phyloP scores from a whole-genome alignment of 2,888 invertebrate species.

The Callimorpha dominula region DNA sequence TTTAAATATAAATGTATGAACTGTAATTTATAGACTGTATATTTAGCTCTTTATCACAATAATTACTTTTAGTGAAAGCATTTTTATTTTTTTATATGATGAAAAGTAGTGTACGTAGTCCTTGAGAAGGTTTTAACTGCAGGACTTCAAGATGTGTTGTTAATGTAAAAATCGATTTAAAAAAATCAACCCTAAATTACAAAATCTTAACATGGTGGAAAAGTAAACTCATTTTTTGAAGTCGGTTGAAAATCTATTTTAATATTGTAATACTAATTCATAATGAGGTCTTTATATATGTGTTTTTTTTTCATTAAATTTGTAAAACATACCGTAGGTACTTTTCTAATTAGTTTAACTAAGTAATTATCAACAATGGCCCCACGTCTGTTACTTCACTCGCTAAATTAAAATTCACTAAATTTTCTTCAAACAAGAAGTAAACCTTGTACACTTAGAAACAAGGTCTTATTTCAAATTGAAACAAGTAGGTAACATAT shows the following conservation, averaged over 20 bases:
- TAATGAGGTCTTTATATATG: not conserved
- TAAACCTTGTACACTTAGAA: no score
- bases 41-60: slow-evolving; percentile 3
- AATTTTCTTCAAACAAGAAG: no score
- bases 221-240: not conserved
- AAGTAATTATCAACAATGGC: no score
- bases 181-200: not conserved
- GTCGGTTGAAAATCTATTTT: not conserved
- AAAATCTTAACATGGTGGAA: not conserved
- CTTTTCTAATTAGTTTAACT: no score
- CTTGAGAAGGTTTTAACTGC: not conserved
- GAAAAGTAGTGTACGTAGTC: not conserved
- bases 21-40: slow-evolving; percentile 6
- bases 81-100: slow-evolving; percentile 14
- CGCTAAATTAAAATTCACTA: no score
- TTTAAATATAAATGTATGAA: slow-evolving; percentile 1
- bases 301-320: not conserved
- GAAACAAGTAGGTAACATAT: no score
- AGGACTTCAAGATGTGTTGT: not conserved
- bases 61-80: slow-evolving; percentile 9
- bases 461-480: no score
- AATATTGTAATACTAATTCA: not conserved
- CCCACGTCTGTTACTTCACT: no score
- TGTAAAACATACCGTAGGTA: not conserved
- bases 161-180: not conserved